A percentile compares a stretch with the other conserved stretches of the same genome.
Evolutionary conservation across 2,113 vertebrate genomes (phyloP).

Genomic region (Thamnaconus septentrionalis): DNA sequence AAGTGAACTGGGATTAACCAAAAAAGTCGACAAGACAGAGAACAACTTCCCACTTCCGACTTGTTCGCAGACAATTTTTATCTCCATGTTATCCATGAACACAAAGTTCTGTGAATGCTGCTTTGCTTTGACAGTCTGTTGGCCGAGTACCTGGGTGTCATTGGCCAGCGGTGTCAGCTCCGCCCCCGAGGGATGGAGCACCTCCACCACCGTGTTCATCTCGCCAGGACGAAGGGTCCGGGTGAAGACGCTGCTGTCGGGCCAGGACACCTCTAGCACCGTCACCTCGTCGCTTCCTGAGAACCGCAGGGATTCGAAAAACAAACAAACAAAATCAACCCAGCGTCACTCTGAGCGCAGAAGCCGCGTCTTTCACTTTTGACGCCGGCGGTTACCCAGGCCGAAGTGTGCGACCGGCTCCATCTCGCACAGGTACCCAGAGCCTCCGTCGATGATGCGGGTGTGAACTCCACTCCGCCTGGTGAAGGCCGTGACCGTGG

Average conservation of each 20-base stretch:
- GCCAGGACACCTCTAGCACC: constrained; percentile 90
- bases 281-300: constrained; percentile 83
- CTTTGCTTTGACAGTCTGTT: no score
- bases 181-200: constrained; percentile 76
- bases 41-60: no score
- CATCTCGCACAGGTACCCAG: constrained; percentile 93
- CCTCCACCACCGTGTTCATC: constrained; percentile 85
- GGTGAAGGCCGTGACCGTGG: constrained; percentile 87
- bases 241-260: constrained; percentile 72
- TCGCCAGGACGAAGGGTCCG: constrained; percentile 77
- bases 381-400: constrained; percentile 75
- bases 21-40: no score
- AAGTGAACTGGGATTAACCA: no score
- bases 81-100: no score
- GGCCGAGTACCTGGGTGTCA: constrained; percentile 76
- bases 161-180: constrained; percentile 54
- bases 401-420: constrained; percentile 93
- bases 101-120: no score
- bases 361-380: neutral
- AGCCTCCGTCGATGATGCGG: constrained; percentile 89
- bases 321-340: neutral
- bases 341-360: no score
- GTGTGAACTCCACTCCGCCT: constrained; percentile 83
- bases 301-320: constrained; percentile 6
- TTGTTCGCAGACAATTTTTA: neutral